These are phyloP conservation scores for Campoplex nolae DNA, from an alignment of 2,888 invertebrate species.

Conservation along the genomic window DNA sequence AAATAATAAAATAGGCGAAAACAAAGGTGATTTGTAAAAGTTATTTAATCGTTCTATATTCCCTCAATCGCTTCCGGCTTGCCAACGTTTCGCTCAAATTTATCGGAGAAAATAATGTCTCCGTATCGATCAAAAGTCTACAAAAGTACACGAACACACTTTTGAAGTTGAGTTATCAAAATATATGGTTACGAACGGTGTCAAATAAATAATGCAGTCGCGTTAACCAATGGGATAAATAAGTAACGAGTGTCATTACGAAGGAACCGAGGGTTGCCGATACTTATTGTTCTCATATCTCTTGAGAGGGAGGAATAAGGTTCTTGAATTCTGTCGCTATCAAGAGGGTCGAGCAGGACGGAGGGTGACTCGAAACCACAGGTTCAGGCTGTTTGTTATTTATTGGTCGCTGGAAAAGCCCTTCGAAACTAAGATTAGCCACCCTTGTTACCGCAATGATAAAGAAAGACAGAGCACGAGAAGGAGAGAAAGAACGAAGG, in stretches of 20 bases:
- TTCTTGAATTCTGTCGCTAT: constrained; percentile 42
- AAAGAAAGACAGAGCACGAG: constrained; percentile 19
- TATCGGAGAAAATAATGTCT: background rate
- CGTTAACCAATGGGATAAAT: constrained; percentile 22
- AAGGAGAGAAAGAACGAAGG: constrained; percentile 11
- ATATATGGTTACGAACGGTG: too few relatives aligned
- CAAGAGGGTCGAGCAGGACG: constrained; percentile 23
- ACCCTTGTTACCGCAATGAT: constrained; percentile 43
- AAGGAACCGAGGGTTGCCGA: constrained; percentile 18
- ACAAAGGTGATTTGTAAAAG: background rate
- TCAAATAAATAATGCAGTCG: constrained; percentile 31
- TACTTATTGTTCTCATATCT: constrained; percentile 39
- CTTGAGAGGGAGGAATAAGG: constrained; percentile 36
- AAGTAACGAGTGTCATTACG: constrained; percentile 32
- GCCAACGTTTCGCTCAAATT: background rate
- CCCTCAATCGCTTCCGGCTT: background rate
- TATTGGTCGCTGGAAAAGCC: constrained; percentile 64
- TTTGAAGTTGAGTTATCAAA: too few relatives aligned
- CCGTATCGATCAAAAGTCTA: background rate
- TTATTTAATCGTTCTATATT: background rate
- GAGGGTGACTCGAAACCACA: constrained; percentile 63
- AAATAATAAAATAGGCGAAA: background rate
- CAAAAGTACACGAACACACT: background rate
- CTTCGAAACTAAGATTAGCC: constrained; percentile 67
- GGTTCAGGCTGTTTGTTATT: constrained; percentile 71